These are phyloP conservation scores for Urocyon cinereoargenteus DNA, from an alignment of 2,797 vertebrate species.

Conservation along the genomic window DNA sequence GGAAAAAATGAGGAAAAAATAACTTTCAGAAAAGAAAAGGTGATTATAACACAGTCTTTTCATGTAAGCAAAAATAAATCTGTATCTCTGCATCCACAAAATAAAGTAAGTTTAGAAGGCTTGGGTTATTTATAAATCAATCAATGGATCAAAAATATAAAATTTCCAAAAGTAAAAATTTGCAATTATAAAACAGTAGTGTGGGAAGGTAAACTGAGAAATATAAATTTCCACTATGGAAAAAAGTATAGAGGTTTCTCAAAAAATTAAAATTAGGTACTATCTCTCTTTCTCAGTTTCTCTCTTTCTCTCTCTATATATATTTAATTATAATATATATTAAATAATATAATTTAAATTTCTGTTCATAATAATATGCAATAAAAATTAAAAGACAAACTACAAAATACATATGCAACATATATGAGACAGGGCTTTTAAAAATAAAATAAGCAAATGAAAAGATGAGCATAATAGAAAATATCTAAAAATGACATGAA, in stretches of 20 bases:
- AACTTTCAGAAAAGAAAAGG: not conserved
- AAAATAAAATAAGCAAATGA: not conserved
- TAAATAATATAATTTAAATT: not conserved
- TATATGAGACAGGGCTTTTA: not conserved
- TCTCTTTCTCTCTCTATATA: not conserved
- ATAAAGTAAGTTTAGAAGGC: not conserved
- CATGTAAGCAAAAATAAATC: not conserved
- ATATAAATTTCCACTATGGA: not conserved
- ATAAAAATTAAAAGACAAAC: not conserved
- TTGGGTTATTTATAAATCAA: not conserved
- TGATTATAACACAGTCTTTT: not conserved
- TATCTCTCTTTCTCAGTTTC: not conserved
- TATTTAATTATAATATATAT: not conserved
- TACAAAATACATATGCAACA: not conserved
- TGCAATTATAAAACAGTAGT: not conserved
- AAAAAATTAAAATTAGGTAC: not conserved
- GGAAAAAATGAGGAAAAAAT: not conserved
- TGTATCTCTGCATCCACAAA: not conserved
- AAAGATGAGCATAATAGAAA: not conserved
- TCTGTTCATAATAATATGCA: not conserved
- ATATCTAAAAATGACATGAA: not conserved
- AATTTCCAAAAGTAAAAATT: not conserved
- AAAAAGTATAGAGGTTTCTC: not conserved
- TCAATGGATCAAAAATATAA: not conserved
- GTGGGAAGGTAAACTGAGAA: not conserved